Evolutionary conservation across 2,888 invertebrate species (phyloP).

Genomic region (Hyalella azteca): DNA sequence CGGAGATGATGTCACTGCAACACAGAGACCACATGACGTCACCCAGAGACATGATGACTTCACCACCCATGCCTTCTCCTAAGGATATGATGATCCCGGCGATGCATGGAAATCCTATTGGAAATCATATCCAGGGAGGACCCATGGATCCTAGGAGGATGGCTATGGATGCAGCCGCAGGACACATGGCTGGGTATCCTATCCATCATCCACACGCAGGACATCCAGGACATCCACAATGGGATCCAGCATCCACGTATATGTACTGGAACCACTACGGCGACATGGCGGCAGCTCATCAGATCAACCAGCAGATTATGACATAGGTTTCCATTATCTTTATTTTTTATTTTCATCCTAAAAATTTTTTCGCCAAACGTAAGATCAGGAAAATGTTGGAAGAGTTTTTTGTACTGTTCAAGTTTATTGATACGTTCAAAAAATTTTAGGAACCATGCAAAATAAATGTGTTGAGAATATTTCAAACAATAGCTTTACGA

Average conservation of each 20-base stretch:
- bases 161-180: slow-evolving; percentile 41
- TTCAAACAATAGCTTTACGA: too few species aligned
- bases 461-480: too few species aligned
- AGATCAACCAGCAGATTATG: slow-evolving; percentile 58
- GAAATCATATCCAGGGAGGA: slow-evolving; percentile 29
- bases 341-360: too few species aligned
- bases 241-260: slow-evolving; percentile 52
- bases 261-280: slow-evolving; percentile 58
- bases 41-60: slow-evolving; percentile 41
- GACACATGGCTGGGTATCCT: slow-evolving; percentile 36
- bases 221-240: slow-evolving; percentile 40
- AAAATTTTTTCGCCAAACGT: too few species aligned
- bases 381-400: too few species aligned
- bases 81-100: slow-evolving; percentile 51
- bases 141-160: slow-evolving; percentile 20
- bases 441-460: too few species aligned
- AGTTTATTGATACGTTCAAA: too few species aligned
- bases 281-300: slow-evolving; percentile 57
- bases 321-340: too few species aligned
- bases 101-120: slow-evolving; percentile 37
- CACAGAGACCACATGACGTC: slow-evolving; percentile 42
- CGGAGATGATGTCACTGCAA: slow-evolving; percentile 39
- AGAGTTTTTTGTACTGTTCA: too few species aligned
- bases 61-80: slow-evolving; percentile 41
- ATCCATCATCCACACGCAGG: slow-evolving; percentile 33